Evolutionary conservation across 2,888 invertebrate genomes (phyloP), one percentile per base, ranked within the genome.

Genomic region (Philopedon plagiatum): DNA sequence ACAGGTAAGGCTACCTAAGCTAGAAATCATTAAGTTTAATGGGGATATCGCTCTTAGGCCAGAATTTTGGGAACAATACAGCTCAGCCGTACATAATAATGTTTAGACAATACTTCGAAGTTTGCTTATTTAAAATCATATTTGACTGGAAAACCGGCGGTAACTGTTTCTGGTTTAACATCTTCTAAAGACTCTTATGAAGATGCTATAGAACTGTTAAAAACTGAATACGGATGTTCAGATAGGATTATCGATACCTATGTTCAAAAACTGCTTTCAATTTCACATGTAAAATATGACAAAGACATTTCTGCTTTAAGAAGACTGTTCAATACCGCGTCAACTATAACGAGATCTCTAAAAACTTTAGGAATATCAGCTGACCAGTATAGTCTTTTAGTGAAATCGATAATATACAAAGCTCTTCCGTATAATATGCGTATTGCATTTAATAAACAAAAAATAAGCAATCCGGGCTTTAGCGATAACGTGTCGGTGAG

Each of bases 11-110:
- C n/a, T n/a, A n/a, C n/a, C n/a, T n/a, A 68, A 68, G 37, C 39
- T 61, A 1, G 51, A 68, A 13, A 44, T 62, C 29, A 23, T 37
- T n/a, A 69, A 69, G 37, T 62, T 69, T 51, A 29, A 61, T n/a
- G 69, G 69, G 11, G 62, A 69, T 11, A n/a, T 69, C 8, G 51
- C 64, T 15, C 37, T 26, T 32, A 51, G 69, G 62, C 62, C 62
- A 69, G 41, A 29, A 19, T 61, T 69, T 39, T 69, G 62, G 62
- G 62, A 69, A 39, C 69, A 69, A 37, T 62, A 23, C 23, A 49
- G 62, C 26, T 13, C 18, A 37, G 62, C 49, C 7, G 54, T 69
- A 8, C 69, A 69, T 19, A 34, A 69, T 37, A 62, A 69, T 44
- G 49, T 15, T 34, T 62, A 5, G 41, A 37, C 26, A 13, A 46